Percentiles rank a stretch among this genome's conserved stretches.
Conservation (phyloP, 2,888 invertebrate genomes). For the Lymantria monacha region DNA sequence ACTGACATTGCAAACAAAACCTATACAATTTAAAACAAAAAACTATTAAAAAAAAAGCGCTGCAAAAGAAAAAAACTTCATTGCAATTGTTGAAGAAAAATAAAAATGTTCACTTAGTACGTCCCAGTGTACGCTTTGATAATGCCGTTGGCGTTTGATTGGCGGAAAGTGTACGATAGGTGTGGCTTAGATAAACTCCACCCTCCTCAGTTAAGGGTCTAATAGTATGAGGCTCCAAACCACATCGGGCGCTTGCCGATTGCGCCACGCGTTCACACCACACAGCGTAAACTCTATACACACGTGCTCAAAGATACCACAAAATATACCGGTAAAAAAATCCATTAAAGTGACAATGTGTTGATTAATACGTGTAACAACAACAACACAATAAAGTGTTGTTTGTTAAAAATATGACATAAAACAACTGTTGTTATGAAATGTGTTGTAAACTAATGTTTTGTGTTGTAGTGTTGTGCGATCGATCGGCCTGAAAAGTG, state of each 20-base stretch:
- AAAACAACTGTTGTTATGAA: conserved; percentile 38
- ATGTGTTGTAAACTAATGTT: conserved; percentile 37
- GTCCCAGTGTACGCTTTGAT: conserved; percentile 73
- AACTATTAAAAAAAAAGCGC: conserved; percentile 45
- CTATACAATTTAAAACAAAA: conserved; percentile 60
- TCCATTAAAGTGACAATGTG: conserved; percentile 33
- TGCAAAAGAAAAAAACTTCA: conserved; percentile 56
- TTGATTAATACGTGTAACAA: conserved; percentile 26
- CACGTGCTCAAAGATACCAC: conserved; percentile 51
- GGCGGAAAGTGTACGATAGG: conserved; percentile 51
- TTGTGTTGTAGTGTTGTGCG: conserved; percentile 38
- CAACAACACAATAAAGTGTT: conserved; percentile 17
- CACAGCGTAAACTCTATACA: conserved; percentile 46
- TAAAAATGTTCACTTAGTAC: conserved; percentile 73
- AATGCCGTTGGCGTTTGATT: conserved; percentile 53
- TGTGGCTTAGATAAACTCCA: conserved; percentile 59
- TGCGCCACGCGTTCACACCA: conserved; percentile 66
- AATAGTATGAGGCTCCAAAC: conserved; percentile 62
- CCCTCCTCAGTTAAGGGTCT: conserved; percentile 71
- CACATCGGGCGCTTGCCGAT: conserved; percentile 75
- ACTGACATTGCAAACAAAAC: conserved; percentile 61
- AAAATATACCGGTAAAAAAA: conserved; percentile 15
- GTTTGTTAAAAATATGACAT: conserved; percentile 28
- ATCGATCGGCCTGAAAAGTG: conserved; percentile 61
- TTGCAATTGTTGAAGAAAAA: conserved; percentile 52